Conservation (phyloP, 2,888 invertebrate species). For the Margaritifera margaritifera region DNA sequence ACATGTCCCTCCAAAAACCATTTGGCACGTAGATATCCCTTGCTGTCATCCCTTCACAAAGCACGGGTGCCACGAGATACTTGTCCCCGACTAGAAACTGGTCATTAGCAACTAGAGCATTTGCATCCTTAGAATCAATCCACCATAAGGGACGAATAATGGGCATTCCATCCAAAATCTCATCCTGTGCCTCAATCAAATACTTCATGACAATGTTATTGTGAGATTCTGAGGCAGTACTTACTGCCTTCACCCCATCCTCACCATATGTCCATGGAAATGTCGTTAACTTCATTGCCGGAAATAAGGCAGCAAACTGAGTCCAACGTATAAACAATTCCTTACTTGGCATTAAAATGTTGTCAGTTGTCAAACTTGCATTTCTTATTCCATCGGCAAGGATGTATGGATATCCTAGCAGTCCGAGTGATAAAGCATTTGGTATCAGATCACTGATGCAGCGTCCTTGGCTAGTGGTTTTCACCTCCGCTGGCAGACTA, state of each 20-base stretch:
- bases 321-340: constrained; percentile 84
- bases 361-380: constrained; percentile 65
- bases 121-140: constrained; percentile 47
- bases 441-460: constrained; percentile 86
- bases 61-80: constrained; percentile 61
- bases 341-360: constrained; percentile 40
- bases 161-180: constrained; percentile 78
- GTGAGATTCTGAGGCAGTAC: constrained; percentile 31
- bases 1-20: constrained; percentile 84
- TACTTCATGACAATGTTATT: constrained; percentile 79
- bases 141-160: constrained; percentile 63
- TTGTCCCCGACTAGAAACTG: constrained; percentile 60
- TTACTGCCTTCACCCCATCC: constrained; percentile 63
- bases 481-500: constrained; percentile 86
- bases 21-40: constrained; percentile 59
- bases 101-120: constrained; percentile 47
- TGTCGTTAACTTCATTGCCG: constrained; percentile 91
- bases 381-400: constrained; percentile 87
- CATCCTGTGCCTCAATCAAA: constrained; percentile 82
- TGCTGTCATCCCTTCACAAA: constrained; percentile 41
- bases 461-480: constrained; percentile 84
- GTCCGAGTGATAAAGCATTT: constrained; percentile 77
- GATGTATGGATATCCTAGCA: constrained; percentile 91
- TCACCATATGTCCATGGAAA: constrained; percentile 89
- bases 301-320: constrained; percentile 89